Evolutionary conservation across 1,140 invertebrate genomes (phyloP), one percentile per base, ranked within the genome.

Genomic region (Venustaconcha ellipsiformis): DNA sequence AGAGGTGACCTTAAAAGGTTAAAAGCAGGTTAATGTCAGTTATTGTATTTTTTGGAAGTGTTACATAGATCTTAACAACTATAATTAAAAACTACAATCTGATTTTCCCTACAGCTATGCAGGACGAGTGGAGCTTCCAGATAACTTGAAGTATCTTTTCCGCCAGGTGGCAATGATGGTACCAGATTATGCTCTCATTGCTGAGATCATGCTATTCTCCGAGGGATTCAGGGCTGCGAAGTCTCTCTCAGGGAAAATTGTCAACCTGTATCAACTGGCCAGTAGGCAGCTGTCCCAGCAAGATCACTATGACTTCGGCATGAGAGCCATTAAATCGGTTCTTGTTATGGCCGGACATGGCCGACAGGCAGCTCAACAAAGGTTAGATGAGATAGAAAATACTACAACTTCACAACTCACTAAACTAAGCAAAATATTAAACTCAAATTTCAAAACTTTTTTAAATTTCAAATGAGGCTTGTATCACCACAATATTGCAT

Each of bases 231-330:
- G 95, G 82, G 93, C 94, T 13, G 95, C 95, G 4, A 96, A 95
- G 84, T 91, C 93, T 1, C 89, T 97, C 56, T 94, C 95, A 0
- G 92, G 94, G 62, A 97, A 97, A 87, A 96, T 97, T 93, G 94
- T 95, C 0, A 93, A 96, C 82, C 94, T 96, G 92, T 97, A 97
- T 84, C 95, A 96, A 84, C 90, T 97, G 17, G 96, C 95, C 74
- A 96, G 95, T 83, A 95, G 96, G 89, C 96, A 97, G 88, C 91
- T 97, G 0, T 97, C 95, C 1, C 95, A 96, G 78, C 96, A 97
- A 88, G 95, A 96, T 88, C 96, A 97, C 86, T 98, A 98, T 82
- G 96, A 98, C 89, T 98, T 96, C 86, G 95, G 96, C 59, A 96
- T 97, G 95, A 92, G 95, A 94, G 95, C 72, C 81, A 94, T 90